Conservation (phyloP, 2,888 invertebrate genomes). For the Sphaerophoria rueppellii region DNA sequence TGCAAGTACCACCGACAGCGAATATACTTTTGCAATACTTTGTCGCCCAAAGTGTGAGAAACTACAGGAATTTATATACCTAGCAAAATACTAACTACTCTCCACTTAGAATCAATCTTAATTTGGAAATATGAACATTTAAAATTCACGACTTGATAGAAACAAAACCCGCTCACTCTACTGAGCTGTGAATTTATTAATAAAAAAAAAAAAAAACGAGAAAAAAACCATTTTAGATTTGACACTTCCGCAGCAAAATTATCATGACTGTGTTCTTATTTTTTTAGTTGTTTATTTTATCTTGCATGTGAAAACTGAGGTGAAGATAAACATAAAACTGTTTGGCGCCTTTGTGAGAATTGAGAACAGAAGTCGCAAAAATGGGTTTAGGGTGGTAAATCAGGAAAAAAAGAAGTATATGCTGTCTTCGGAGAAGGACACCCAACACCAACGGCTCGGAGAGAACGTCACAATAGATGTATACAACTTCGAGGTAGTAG, state of each 20-base stretch:
- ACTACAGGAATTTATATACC: background rate
- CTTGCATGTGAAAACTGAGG: conserved; percentile 10
- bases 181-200: no score
- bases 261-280: conserved; percentile 59
- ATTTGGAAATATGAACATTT: background rate
- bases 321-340: background rate
- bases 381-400: no score
- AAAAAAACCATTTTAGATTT: conserved; percentile 44
- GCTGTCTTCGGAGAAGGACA: no score
- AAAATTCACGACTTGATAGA: no score
- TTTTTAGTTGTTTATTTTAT: conserved; percentile 48
- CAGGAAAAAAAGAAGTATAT: no score
- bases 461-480: no score
- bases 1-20: conserved; percentile 38
- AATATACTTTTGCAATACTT: conserved; percentile 8
- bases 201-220: no score
- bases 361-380: no score
- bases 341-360: background rate
- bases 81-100: background rate
- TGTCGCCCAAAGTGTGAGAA: background rate
- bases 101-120: conserved; percentile 1
- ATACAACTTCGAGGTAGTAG: no score
- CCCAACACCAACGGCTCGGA: no score
- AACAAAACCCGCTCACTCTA: no score
- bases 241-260: conserved; percentile 56